Conservation (phyloP, 1,140 invertebrate species). For the Tenebrio molitor region DNA sequence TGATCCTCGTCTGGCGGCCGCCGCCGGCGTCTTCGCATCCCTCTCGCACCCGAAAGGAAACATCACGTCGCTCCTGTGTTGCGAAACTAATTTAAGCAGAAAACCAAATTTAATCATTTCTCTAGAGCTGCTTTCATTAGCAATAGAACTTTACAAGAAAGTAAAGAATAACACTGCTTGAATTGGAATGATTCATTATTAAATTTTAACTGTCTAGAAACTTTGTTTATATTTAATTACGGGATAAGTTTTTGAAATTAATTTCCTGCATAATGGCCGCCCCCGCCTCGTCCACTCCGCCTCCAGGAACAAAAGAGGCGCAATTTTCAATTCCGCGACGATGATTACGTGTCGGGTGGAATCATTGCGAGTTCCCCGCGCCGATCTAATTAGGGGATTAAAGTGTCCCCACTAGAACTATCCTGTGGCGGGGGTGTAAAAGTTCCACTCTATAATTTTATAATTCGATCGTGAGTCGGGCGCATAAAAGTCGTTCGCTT, state of each 20-base stretch:
- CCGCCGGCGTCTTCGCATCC: conserved; percentile 4
- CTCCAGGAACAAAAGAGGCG: background rate
- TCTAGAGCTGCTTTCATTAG: conserved; percentile 57
- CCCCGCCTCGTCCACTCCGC: background rate
- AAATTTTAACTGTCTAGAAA: conserved; percentile 54
- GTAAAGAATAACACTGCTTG: conserved; percentile 53
- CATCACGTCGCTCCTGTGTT: conserved; percentile 44
- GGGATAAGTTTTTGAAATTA: conserved; percentile 52
- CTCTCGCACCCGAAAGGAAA: conserved; percentile 41
- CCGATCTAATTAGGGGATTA: background rate
- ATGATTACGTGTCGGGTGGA: conserved; percentile 6
- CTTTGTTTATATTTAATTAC: conserved; percentile 55
- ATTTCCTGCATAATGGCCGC: conserved; percentile 46
- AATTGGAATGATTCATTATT: conserved; percentile 53
- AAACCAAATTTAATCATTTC: conserved; percentile 60
- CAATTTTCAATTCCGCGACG: background rate
- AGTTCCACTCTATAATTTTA: background rate
- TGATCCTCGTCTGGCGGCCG: background rate
- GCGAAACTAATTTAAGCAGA: conserved; percentile 56
- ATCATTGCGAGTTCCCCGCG: background rate
- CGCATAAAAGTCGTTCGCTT: background rate
- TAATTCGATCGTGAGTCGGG: background rate
- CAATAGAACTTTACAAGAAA: conserved; percentile 57
- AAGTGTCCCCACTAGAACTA: background rate
- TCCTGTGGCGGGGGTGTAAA: background rate